These are phyloP conservation scores for Drosophila testacea DNA, from an alignment of 2,888 invertebrate species.

Conservation along the genomic window DNA sequence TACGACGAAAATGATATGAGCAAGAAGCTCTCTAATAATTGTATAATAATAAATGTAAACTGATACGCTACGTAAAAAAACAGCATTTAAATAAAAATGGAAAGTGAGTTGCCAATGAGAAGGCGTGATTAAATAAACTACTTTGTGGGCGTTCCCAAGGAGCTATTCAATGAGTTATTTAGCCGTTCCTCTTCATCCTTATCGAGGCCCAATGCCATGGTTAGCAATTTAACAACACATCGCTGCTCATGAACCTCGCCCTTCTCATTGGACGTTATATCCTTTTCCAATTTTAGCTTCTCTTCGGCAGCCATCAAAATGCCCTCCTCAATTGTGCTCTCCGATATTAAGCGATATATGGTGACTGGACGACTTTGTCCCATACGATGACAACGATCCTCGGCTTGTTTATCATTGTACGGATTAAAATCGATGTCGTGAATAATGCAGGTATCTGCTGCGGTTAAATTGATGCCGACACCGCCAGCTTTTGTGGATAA, in stretches of 20 bases:
- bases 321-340: constrained; percentile 96
- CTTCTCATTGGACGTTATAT: constrained; percentile 89
- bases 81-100: constrained; percentile 43
- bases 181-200: constrained; percentile 78
- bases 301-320: constrained; percentile 95
- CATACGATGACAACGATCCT: constrained; percentile 94
- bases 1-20: constrained; percentile 44
- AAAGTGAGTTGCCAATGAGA: constrained; percentile 31
- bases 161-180: constrained; percentile 76
- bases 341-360: constrained; percentile 93
- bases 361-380: constrained; percentile 93
- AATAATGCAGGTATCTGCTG: constrained; percentile 97
- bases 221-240: constrained; percentile 92
- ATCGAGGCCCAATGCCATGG: constrained; percentile 90
- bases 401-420: constrained; percentile 99
- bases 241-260: constrained; percentile 88
- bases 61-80: constrained; percentile 30
- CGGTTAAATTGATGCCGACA: constrained; percentile 96
- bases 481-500: constrained; percentile 97
- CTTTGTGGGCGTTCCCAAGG: constrained; percentile 67
- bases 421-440: constrained; percentile 99
- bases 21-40: constrained; percentile 34
- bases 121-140: constrained; percentile 41
- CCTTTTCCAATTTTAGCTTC: constrained; percentile 95
- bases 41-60: constrained; percentile 34